A percentile compares a stretch with the other conserved stretches of the same genome.
phyloP scores from a whole-genome alignment of 2,113 vertebrate species.

The Pholis gunnellus region DNA sequence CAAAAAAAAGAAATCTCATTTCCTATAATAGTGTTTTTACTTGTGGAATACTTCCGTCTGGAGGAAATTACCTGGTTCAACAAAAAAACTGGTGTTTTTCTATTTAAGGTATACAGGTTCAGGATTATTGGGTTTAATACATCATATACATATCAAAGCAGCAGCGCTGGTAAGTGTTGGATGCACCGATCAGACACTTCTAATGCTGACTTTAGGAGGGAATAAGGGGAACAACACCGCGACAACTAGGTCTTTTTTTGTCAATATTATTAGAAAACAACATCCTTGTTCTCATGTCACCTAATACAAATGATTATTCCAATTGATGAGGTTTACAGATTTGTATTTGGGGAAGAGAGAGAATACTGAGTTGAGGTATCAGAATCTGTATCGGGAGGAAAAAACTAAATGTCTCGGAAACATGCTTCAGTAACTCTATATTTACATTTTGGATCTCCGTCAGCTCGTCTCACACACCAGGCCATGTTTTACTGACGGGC shows the following conservation, averaged over 20 bases:
- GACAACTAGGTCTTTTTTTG: background rate
- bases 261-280: background rate
- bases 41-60: background rate
- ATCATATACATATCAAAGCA: background rate
- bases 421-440: background rate
- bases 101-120: background rate
- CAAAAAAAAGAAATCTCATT: background rate
- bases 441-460: background rate
- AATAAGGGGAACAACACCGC: no score
- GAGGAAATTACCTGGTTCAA: background rate
- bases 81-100: background rate
- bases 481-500: no score
- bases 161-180: background rate
- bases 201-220: no score
- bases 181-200: no score
- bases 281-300: background rate
- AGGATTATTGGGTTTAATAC: background rate
- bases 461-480: background rate
- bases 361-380: background rate
- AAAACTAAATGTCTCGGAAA: background rate
- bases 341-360: no score
- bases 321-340: background rate
- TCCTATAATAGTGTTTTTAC: background rate
- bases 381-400: background rate
- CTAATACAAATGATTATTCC: background rate